A percentile compares a stretch with the other conserved stretches of the same genome.
Conservation (phyloP, 2,797 vertebrate species). For the Lutjanus campechanus region DNA sequence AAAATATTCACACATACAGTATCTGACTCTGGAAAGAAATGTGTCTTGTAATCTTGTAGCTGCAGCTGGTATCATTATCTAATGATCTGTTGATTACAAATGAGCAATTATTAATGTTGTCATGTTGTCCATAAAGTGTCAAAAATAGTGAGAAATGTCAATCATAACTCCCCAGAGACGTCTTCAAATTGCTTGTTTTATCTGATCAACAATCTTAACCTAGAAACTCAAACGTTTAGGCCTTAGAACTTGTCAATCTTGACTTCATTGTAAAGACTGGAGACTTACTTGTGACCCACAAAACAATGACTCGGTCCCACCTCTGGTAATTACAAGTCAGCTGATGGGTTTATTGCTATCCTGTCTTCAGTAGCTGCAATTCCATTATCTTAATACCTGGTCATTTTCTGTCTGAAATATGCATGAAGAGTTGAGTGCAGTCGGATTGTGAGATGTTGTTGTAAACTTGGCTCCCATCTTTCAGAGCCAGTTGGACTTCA, state of each 20-base stretch:
- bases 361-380: not conserved
- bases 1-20: not conserved
- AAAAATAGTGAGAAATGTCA: too few species aligned
- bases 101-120: not conserved
- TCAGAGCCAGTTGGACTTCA: constrained; percentile 98
- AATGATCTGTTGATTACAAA: not conserved
- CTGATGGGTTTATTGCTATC: not conserved
- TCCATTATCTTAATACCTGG: not conserved
- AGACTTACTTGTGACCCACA: too few species aligned
- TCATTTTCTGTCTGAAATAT: not conserved
- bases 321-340: not conserved
- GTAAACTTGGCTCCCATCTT: constrained; percentile 13
- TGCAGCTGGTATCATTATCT: too few species aligned
- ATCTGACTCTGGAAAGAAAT: not conserved
- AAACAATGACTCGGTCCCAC: not conserved
- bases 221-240: too few species aligned
- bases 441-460: not conserved
- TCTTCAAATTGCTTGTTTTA: not conserved
- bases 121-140: not conserved
- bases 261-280: too few species aligned
- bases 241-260: too few species aligned
- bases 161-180: too few species aligned
- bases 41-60: too few species aligned
- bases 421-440: too few species aligned
- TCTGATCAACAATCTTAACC: not conserved